Conservation (phyloP, 2,888 invertebrate species). For the Pycnomerus fuliginosus region DNA sequence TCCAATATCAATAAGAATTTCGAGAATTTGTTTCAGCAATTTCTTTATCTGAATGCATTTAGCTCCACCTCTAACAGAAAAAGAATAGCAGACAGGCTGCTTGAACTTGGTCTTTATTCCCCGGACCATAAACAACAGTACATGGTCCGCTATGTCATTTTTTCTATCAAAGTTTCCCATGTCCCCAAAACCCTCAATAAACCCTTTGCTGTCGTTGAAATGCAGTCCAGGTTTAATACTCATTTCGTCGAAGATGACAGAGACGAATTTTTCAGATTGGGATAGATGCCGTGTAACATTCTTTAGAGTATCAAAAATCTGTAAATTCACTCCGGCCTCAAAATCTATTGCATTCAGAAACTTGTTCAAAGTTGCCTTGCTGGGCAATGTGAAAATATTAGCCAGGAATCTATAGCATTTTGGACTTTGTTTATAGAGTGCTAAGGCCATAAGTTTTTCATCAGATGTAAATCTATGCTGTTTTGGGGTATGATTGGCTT, state of each 20-base stretch:
- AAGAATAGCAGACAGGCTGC: conserved; percentile 1
- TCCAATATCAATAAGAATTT: neutral
- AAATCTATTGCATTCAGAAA: conserved; percentile 1
- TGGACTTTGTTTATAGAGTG: conserved; percentile 3
- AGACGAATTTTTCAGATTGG: neutral
- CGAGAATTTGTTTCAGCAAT: neutral
- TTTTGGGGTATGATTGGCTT: neutral
- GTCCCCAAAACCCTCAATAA: neutral
- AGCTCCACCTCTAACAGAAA: conserved; percentile 1
- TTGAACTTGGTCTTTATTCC: conserved; percentile 2
- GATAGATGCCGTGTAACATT: too few species aligned
- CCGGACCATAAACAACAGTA: conserved; percentile 1
- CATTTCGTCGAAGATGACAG: neutral
- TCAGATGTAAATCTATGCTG: conserved; percentile 6
- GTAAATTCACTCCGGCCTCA: neutral
- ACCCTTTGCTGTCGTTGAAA: too few species aligned
- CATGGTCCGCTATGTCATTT: neutral
- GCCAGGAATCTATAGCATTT: conserved; percentile 5
- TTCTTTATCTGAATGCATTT: neutral
- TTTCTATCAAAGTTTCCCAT: neutral
- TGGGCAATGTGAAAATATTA: conserved; percentile 3
- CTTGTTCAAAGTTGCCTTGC: conserved; percentile 1
- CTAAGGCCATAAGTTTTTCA: conserved; percentile 1
- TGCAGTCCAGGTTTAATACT: too few species aligned
- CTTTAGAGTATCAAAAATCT: neutral